Evolutionary conservation across 2,888 invertebrate species (phyloP).

Genomic region (Parapristionchus giblindavisi): DNA sequence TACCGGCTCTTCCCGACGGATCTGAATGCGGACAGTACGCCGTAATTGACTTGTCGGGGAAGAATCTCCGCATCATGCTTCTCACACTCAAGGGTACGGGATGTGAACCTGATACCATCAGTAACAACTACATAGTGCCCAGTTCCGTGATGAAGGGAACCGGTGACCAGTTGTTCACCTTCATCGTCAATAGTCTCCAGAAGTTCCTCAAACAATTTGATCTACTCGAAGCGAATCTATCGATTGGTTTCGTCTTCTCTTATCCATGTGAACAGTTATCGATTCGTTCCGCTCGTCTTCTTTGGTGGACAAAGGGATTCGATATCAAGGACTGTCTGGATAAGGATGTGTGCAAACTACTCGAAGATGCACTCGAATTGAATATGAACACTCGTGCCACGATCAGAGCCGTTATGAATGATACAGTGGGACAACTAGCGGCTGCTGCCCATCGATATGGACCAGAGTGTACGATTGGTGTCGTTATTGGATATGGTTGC

Average conservation of each 20-base stretch:
- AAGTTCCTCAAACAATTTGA: constrained; percentile 67
- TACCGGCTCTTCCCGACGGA: constrained; percentile 69
- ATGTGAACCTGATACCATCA: constrained; percentile 53
- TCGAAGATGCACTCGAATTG: constrained; percentile 69
- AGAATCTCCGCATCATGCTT: constrained; percentile 69
- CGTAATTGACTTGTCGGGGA: constrained; percentile 69
- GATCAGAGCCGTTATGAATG: constrained; percentile 70
- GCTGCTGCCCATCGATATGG: constrained; percentile 68
- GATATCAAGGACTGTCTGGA: constrained; percentile 69
- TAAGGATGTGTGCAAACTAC: constrained; percentile 67
- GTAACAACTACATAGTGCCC: constrained; percentile 67
- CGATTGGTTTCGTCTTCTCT: constrained; percentile 70
- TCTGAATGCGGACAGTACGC: constrained; percentile 69
- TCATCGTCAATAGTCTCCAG: constrained; percentile 69
- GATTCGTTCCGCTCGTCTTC: constrained; percentile 68
- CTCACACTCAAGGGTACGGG: constrained; percentile 60
- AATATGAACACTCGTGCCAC: constrained; percentile 68
- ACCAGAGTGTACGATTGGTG: constrained; percentile 66
- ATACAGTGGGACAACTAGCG: constrained; percentile 69
- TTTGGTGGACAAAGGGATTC: constrained; percentile 69
- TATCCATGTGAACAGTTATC: constrained; percentile 69
- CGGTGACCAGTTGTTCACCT: constrained; percentile 69
- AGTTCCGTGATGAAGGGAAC: constrained; percentile 69
- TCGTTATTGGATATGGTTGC: constrained; percentile 70
- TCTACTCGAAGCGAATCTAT: constrained; percentile 66